Evolutionary conservation across 92 coral and sea anemone genomes (phyloP).

Genomic region (Blastomussa wellsi): DNA sequence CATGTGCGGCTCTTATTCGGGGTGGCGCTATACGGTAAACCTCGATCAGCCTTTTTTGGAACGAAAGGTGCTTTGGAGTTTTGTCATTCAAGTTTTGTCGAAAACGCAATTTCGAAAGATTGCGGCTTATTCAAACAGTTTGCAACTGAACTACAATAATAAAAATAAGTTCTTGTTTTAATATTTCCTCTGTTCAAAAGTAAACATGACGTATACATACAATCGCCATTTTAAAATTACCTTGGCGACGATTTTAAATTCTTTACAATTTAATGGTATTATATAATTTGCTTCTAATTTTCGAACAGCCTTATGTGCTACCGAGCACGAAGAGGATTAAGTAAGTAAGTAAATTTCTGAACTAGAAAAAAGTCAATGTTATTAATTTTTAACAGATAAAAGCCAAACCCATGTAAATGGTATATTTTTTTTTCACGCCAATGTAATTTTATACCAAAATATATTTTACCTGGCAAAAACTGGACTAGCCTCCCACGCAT

Average conservation of each 20-base stretch:
- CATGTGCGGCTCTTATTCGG: too few species aligned
- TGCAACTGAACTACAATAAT: not conserved
- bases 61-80: too few species aligned
- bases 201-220: not conserved
- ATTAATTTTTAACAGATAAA: not conserved
- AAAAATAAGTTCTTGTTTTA: slow-evolving; percentile 4
- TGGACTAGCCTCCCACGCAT: too few species aligned
- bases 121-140: too few species aligned
- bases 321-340: too few species aligned
- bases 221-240: slow-evolving; percentile 9
- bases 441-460: too few species aligned
- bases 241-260: not conserved
- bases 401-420: not conserved
- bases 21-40: too few species aligned
- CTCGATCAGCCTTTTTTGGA: too few species aligned
- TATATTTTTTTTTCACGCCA: not conserved
- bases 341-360: slow-evolving; percentile 12
- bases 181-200: slow-evolving; percentile 36
- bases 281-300: not conserved
- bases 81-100: not conserved
- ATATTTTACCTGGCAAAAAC: too few species aligned
- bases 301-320: not conserved
- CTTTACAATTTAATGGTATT: slow-evolving; percentile 5
- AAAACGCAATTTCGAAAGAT: too few species aligned
- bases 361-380: not conserved